These are phyloP conservation scores for Diarsia dahlii DNA, from an alignment of 2,888 invertebrate genomes.

Conservation along the genomic window DNA sequence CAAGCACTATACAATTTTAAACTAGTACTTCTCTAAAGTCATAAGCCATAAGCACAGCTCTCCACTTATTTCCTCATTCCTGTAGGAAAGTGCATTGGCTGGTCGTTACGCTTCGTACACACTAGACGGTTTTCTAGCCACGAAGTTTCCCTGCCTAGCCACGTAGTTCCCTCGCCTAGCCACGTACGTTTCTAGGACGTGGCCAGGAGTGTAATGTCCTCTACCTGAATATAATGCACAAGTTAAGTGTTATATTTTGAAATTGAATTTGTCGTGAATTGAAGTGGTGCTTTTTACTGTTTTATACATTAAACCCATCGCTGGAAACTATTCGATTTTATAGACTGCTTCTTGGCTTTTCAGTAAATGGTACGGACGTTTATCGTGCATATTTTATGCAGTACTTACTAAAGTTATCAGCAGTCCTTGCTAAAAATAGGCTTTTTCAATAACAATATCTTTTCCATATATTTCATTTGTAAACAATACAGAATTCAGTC, in stretches of 20 bases:
- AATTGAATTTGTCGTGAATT: slow-evolving; percentile 48
- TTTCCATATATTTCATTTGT: neutral
- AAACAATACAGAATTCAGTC: neutral
- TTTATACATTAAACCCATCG: neutral
- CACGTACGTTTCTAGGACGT: slow-evolving; percentile 45
- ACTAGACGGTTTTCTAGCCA: slow-evolving; percentile 34
- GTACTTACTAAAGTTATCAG: neutral
- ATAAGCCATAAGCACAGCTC: slow-evolving; percentile 1
- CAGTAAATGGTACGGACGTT: neutral
- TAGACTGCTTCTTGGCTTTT: neutral
- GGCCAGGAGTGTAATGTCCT: slow-evolving; percentile 48
- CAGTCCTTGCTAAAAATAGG: neutral
- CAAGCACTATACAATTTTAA: neutral
- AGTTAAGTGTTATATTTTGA: slow-evolving; percentile 21
- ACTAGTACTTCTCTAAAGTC: neutral
- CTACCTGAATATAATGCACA: slow-evolving; percentile 44
- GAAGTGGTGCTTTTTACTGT: neutral
- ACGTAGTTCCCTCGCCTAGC: slow-evolving; percentile 10
- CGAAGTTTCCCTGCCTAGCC: neutral
- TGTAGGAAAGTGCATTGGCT: slow-evolving; percentile 52
- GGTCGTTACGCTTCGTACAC: slow-evolving; percentile 38
- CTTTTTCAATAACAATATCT: neutral
- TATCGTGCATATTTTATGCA: neutral
- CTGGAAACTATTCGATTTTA: neutral
- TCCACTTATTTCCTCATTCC: slow-evolving; percentile 64